Conservation (phyloP, 1,140 invertebrate species). For the Limonius californicus region DNA sequence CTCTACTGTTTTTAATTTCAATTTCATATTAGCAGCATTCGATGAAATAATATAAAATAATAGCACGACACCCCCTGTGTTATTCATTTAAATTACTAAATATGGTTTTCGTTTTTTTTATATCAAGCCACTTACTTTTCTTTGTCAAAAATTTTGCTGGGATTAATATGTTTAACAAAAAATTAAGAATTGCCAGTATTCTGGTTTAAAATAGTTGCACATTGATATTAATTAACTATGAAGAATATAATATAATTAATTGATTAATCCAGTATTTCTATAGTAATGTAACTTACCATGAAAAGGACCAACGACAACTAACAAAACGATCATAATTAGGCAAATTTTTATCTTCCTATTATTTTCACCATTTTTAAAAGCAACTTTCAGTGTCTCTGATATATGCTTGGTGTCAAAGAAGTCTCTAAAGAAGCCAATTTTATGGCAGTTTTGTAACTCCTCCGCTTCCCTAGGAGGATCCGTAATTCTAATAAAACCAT, state of each 20-base stretch:
- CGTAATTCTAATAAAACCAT: conserved; percentile 26
- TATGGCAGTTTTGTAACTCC: not conserved
- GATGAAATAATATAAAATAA: too few species aligned
- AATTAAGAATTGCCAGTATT: too few species aligned
- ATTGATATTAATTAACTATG: too few species aligned
- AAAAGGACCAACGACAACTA: conserved; percentile 41
- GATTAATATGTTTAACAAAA: not conserved
- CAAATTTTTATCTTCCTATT: conserved; percentile 34
- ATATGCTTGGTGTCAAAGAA: conserved; percentile 39
- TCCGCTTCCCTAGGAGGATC: not conserved
- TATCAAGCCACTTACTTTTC: too few species aligned
- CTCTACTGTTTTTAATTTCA: too few species aligned
- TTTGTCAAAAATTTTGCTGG: too few species aligned
- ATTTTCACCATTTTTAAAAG: conserved; percentile 33
- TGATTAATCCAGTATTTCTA: not conserved
- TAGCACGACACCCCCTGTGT: too few species aligned
- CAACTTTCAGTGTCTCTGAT: conserved; percentile 36
- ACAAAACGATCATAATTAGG: conserved; percentile 38
- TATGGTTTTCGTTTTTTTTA: too few species aligned
- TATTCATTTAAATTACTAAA: too few species aligned
- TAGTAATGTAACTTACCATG: conserved; percentile 32
- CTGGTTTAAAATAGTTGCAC: too few species aligned
- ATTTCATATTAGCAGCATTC: too few species aligned
- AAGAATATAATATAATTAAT: not conserved
- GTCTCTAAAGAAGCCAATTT: conserved; percentile 21